Percentiles rank a stretch among this genome's conserved stretches.
These are phyloP conservation scores for Dermochelys coriacea DNA, from an alignment of 2,797 vertebrate genomes.

Conservation along the genomic window DNA sequence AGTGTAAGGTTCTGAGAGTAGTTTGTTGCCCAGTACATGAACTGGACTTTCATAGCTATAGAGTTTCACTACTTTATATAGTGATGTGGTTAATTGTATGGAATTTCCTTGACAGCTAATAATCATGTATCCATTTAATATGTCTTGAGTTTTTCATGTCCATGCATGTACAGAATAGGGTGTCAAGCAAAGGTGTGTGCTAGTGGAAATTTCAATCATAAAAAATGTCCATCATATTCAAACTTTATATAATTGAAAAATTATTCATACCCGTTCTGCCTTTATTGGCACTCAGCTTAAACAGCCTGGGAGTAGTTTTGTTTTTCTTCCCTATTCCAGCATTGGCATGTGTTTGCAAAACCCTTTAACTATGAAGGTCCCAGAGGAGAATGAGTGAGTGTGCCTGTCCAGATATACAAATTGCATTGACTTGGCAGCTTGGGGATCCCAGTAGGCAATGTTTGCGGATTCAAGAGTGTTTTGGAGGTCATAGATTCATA, in stretches of 20 bases:
- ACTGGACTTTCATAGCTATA: background rate
- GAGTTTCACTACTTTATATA: background rate
- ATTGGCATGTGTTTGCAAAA: background rate
- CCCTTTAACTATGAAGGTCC: background rate
- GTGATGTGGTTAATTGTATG: constrained; percentile 13
- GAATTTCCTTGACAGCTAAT: background rate
- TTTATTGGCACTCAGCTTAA: background rate
- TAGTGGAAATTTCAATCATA: background rate
- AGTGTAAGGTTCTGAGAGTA: background rate
- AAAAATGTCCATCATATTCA: background rate
- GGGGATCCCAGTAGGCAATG: background rate
- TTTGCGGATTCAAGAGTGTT: background rate
- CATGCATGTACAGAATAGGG: constrained; percentile 3
- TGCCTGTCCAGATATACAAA: background rate
- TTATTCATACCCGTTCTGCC: background rate
- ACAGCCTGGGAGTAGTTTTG: background rate
- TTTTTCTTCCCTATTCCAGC: background rate
- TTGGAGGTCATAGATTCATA: background rate
- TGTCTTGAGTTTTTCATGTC: background rate
- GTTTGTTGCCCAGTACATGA: background rate
- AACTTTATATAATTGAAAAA: background rate
- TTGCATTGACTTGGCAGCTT: background rate
- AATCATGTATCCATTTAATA: background rate
- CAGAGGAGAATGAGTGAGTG: background rate
- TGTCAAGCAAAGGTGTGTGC: background rate